A percentile compares a stretch with the other conserved stretches of the same genome.
These are phyloP conservation scores for Chlorospingus semifuscus DNA, from an alignment of 2,797 vertebrate species.

Conservation along the genomic window DNA sequence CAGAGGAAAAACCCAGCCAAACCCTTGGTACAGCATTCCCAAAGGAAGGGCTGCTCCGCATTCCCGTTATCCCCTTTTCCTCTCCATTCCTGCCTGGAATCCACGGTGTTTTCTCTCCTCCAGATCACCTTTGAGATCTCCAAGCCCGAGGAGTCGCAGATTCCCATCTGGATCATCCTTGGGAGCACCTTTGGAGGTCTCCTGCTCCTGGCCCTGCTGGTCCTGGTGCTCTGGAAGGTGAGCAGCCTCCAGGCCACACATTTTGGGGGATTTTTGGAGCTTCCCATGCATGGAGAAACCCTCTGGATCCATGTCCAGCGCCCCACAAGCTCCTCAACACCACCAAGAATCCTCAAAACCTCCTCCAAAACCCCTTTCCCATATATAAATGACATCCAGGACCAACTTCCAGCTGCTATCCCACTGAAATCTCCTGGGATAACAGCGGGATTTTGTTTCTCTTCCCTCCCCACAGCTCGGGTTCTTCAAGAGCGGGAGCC, in stretches of 20 bases:
- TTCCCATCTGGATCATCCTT: conserved; percentile 93
- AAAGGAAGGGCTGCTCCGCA: not conserved
- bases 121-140: conserved; percentile 92
- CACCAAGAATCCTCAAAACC: accelerated
- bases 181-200: conserved; percentile 93
- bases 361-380: not conserved
- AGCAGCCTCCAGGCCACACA: accelerated
- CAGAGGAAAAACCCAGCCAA: accelerated
- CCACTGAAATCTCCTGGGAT: accelerated
- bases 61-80: accelerated
- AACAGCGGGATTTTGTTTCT: not conserved
- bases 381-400: accelerated
- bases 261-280: accelerated
- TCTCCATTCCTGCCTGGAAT: accelerated
- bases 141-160: conserved; percentile 88
- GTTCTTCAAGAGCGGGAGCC: conserved; percentile 88
- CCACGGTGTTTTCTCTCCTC: not conserved
- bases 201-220: conserved; percentile 89
- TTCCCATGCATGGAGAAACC: accelerated
- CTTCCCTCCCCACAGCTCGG: conserved; percentile 81
- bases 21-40: not conserved
- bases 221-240: conserved; percentile 95
- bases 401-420: accelerated
- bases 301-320: accelerated
- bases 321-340: accelerated